phyloP scores from a whole-genome alignment of 2,888 invertebrate species.

The Artemia sinica region DNA sequence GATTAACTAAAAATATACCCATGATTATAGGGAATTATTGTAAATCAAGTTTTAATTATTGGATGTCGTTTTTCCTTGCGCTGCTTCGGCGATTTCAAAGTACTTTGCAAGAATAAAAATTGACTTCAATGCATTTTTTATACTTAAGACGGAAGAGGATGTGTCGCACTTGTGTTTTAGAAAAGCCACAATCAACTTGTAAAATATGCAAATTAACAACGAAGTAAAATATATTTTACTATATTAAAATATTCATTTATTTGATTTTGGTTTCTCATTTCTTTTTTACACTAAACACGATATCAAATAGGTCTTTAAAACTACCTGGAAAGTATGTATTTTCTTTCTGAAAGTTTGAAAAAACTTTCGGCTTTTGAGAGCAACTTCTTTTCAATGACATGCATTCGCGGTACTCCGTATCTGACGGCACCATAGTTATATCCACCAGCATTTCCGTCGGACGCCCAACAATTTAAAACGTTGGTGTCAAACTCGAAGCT shows the following conservation, averaged over 20 bases:
- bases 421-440: conserved; percentile 12
- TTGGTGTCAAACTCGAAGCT: conserved; percentile 25
- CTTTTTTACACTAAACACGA: background rate
- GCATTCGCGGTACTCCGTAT: conserved; percentile 19
- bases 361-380: conserved; percentile 25
- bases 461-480: conserved; percentile 26
- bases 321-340: conserved; percentile 20
- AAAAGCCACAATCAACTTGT: too few relatives aligned
- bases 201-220: background rate
- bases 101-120: too few relatives aligned
- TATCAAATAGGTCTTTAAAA: too few relatives aligned
- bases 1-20: too few relatives aligned
- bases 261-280: conserved; percentile 22
- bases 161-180: too few relatives aligned
- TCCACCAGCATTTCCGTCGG: conserved; percentile 24
- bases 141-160: too few relatives aligned
- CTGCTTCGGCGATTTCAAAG: too few relatives aligned
- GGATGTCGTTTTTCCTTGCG: too few relatives aligned
- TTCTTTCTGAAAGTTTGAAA: conserved; percentile 25
- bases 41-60: too few relatives aligned
- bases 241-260: background rate
- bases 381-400: conserved; percentile 26
- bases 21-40: too few relatives aligned
- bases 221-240: too few relatives aligned
- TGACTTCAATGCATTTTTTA: too few relatives aligned